Evolutionary conservation across 2,888 invertebrate genomes (phyloP).

Genomic region (Macroteleia sp.): DNA sequence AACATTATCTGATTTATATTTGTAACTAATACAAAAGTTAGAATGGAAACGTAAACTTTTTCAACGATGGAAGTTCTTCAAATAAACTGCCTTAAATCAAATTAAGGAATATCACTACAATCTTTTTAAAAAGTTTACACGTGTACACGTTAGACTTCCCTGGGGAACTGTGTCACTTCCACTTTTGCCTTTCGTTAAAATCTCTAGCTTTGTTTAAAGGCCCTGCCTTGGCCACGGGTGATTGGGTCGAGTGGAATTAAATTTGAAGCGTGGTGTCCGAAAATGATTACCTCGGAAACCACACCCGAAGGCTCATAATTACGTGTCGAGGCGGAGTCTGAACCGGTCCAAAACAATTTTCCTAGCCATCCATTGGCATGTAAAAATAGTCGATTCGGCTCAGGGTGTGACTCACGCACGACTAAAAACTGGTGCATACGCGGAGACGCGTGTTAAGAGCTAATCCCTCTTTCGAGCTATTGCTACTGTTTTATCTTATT

Average conservation of each 20-base stretch:
- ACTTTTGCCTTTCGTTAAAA: no score
- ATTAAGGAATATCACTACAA: no score
- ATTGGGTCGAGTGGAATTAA: not conserved
- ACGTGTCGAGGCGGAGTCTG: slow-evolving; percentile 74
- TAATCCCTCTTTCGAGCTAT: slow-evolving; percentile 62
- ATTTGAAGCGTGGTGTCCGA: not conserved
- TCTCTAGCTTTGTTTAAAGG: no score
- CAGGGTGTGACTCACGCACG: slow-evolving; percentile 75
- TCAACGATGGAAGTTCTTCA: no score
- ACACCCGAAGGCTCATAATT: slow-evolving; percentile 75
- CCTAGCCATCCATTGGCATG: slow-evolving; percentile 73
- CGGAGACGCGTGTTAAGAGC: slow-evolving; percentile 68
- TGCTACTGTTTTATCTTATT: slow-evolving; percentile 59
- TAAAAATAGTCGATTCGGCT: slow-evolving; percentile 79
- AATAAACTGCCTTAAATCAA: no score
- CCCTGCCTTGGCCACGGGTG: not conserved
- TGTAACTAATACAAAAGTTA: no score
- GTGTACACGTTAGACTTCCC: no score
- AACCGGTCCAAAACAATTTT: slow-evolving; percentile 71
- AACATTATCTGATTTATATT: no score
- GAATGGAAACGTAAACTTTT: no score
- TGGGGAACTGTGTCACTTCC: no score
- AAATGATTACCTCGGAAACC: slow-evolving; percentile 72
- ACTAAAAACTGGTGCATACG: slow-evolving; percentile 69
- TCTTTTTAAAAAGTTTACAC: no score